phyloP scores from a whole-genome alignment of 2,113 vertebrate genomes.

The Boleophthalmus pectinirostris region DNA sequence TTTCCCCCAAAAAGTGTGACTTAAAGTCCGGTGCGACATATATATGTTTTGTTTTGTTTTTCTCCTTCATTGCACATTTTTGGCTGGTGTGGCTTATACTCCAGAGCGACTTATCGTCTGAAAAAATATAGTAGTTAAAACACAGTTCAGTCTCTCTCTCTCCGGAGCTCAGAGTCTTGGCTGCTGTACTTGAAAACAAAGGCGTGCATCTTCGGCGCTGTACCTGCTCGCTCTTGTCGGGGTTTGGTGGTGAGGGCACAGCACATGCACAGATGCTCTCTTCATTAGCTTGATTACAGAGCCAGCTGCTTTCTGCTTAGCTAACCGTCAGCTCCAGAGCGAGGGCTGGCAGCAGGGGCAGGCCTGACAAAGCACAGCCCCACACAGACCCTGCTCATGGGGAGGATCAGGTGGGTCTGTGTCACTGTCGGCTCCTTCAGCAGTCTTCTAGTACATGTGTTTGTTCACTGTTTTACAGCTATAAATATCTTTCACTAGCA shows the following conservation, averaged over 20 bases:
- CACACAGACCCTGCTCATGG: slow-evolving; percentile 6
- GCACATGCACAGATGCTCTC: slow-evolving; percentile 57
- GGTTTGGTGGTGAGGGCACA: slow-evolving; percentile 21
- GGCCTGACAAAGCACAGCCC: slow-evolving; percentile 38
- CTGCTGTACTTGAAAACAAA: not conserved
- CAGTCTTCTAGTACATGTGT: too few species aligned
- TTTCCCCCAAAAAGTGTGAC: too few species aligned
- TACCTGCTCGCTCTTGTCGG: slow-evolving; percentile 25
- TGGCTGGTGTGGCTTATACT: too few species aligned
- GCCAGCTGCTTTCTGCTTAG: slow-evolving; percentile 70
- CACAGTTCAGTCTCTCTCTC: too few species aligned
- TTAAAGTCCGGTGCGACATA: too few species aligned
- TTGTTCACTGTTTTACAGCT: too few species aligned
- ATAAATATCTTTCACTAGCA: too few species aligned
- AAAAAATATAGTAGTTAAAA: too few species aligned
- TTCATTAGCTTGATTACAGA: slow-evolving; percentile 70
- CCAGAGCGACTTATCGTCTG: too few species aligned
- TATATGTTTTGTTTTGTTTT: too few species aligned
- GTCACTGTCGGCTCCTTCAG: not conserved
- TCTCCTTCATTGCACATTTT: too few species aligned
- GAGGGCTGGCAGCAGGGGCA: slow-evolving; percentile 28
- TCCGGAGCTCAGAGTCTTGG: too few species aligned
- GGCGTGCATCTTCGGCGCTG: slow-evolving; percentile 21
- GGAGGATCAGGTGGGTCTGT: not conserved
- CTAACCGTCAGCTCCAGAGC: slow-evolving; percentile 40